Evolutionary conservation across 35 echinoderm and acorn worm genomes (phyloP), one percentile per base, ranked within the genome.

Genomic region (Apostichopus japonicus): DNA sequence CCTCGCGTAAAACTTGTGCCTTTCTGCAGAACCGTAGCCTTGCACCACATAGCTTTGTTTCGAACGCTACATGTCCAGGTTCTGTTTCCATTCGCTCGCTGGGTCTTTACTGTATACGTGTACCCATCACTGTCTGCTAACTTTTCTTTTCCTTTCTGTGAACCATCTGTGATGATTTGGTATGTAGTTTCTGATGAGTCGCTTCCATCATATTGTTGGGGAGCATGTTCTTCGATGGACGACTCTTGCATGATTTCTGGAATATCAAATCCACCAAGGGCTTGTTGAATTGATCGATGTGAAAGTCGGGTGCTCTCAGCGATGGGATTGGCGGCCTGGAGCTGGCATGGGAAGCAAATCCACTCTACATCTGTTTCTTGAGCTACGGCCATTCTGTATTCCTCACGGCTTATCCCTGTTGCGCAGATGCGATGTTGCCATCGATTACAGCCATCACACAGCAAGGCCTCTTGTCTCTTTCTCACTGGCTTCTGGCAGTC

Each of bases 1-100:
- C 72, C 83, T 4, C 83, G 44, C 16, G 55, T 11, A 19, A 56
- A 90, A 8, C 8, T 54, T 10, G 54, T 27, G 21, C 76, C 59
- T 14, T 76, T 89, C 92, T 93, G 83, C 5, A 79, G 10, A 77
- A 93, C 84, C 13, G 92, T 93, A 10, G 92, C 86, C 54, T 53
- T 93, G 86, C 92, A 93, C 53, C 4, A 77, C 53, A 88, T 5
- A 19, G 2, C 79, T 56, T 79, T 93, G 67, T 89, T 80, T 21
- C 77, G 23, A 9, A 90, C 55, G 71, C 83, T 75, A 58, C 92
- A 87, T 55, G 25, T 58, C 92, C 92, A 93, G 5, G 92, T 93
- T 87, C 53, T 87, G 84, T 87, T 87, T 3, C 84, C 17, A n/a
- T 87, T 90, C 17, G 53, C 88, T 15, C 24, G 67, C 53, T 77